These are phyloP conservation scores for Nasonia oneida DNA, from an alignment of 2,888 invertebrate genomes.

Conservation along the genomic window DNA sequence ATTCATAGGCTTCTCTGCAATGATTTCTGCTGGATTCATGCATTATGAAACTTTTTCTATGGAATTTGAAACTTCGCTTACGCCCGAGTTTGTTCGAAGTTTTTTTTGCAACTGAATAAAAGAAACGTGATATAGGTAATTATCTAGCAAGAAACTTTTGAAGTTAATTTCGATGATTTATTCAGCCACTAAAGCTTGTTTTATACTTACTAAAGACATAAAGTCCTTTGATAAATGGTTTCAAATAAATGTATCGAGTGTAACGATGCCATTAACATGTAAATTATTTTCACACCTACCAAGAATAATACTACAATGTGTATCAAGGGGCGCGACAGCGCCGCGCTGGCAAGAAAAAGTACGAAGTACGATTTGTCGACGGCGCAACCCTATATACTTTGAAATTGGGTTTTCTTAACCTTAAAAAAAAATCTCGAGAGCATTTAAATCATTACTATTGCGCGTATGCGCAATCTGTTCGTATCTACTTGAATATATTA, in stretches of 20 bases:
- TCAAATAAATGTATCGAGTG: not conserved
- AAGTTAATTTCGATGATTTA: not conserved
- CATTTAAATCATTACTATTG: no score
- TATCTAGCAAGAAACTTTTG: not conserved
- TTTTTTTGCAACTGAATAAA: not conserved
- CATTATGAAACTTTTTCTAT: slow-evolving; percentile 13
- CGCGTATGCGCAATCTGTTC: no score
- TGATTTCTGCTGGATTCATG: not conserved
- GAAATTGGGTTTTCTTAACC: no score
- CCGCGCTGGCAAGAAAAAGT: no score
- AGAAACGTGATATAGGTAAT: not conserved
- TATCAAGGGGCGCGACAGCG: no score
- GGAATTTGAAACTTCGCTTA: slow-evolving; percentile 11
- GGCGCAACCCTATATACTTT: no score
- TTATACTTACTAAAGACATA: not conserved
- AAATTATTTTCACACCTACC: not conserved
- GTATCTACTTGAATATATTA: no score
- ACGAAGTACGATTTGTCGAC: no score
- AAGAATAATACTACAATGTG: not conserved
- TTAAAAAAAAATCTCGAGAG: no score
- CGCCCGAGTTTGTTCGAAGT: not conserved
- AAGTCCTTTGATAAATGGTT: not conserved
- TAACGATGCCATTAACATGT: not conserved
- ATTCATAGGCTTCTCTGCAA: not conserved
- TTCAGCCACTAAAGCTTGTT: not conserved